Percentiles rank a stretch among this genome's conserved stretches.
Conservation (phyloP, 1,140 invertebrate genomes). For the Ceratosolen fusciceps region DNA sequence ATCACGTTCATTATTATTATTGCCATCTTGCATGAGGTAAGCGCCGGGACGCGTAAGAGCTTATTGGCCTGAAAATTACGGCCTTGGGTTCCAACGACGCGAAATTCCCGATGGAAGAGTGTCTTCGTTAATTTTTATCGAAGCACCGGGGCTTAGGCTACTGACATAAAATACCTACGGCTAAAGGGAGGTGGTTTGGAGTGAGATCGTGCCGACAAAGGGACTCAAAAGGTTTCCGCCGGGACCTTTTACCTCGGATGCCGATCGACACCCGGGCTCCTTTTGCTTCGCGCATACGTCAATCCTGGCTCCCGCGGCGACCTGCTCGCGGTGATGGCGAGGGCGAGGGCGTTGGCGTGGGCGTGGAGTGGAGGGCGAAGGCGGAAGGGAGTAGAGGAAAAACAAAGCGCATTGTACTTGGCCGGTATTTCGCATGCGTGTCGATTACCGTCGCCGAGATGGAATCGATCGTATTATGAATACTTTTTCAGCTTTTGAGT, state of each 20-base stretch:
- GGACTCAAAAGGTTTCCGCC: not conserved
- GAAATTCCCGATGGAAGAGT: not conserved
- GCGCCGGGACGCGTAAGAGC: too few relatives aligned
- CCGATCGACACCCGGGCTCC: conserved; percentile 17
- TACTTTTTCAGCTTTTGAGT: not conserved
- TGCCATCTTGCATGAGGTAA: too few relatives aligned
- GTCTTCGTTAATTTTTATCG: not conserved
- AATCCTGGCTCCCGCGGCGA: conserved; percentile 9
- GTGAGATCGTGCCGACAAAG: conserved; percentile 22
- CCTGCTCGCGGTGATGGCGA: too few relatives aligned
- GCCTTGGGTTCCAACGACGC: too few relatives aligned
- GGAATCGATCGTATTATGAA: conserved; percentile 24
- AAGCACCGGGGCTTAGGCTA: not conserved
- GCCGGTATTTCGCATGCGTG: conserved; percentile 15
- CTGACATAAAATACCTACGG: too few relatives aligned
- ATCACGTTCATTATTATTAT: too few relatives aligned
- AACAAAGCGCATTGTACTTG: conserved; percentile 11
- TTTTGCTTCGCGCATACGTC: conserved; percentile 1
- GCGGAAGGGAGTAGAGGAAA: not conserved
- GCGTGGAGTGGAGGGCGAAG: not conserved
- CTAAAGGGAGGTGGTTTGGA: too few relatives aligned
- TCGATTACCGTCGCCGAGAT: conserved; percentile 22
- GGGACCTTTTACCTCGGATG: conserved; percentile 5
- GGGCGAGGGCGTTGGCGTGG: too few relatives aligned
- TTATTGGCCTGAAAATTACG: too few relatives aligned